Evolutionary conservation across 2,888 invertebrate genomes (phyloP), one percentile per base, ranked within the genome.

Genomic region (Pachydiplax longipennis): DNA sequence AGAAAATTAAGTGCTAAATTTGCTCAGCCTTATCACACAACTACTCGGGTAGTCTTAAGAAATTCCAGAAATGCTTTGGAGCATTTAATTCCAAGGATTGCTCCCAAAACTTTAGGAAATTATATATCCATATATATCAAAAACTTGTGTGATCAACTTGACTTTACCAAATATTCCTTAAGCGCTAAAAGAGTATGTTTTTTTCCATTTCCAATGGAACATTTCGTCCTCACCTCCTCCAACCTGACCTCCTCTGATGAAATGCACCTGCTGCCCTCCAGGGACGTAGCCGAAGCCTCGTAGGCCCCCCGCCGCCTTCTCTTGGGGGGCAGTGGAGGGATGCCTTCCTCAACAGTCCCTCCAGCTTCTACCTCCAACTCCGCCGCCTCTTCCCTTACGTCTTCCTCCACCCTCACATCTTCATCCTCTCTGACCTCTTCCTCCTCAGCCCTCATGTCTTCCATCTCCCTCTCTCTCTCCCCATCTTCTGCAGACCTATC

Each of bases 381-480:
- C 1, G 91, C 80, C 80, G 90, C 91, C 6, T 90, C 91, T 61
- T 90, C 65, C 22, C 95, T 95, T 92, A 94, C 93, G 91, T 96
- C 95, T 92, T 96, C 96, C 92, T 95, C 95, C 91, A 94, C 94
- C 92, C 95, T 58, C 48, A 10, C 35, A 5, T 53, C 83, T 22
- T 48, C 58, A 35, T 81, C 92, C 25, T 92, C 73, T 80, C 93
- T 92, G 12, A 94, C 93, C 91, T 96, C 95, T 92, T 96, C 96
- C 92, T 95, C 95, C 91, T 95, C 94, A 2, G 94, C 94, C 92
- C 95, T 58, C 48, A 10, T 53, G 1, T 53, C 83, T 22, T 48
- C 37, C 58, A 35, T 81, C 81, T 92, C 92, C 92, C 25, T 92
- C 73, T 80, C 93, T 92, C 0, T 92, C 92, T 90, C 92, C 92